Conservation (phyloP, 2,888 invertebrate genomes). For the Noctua pronuba region DNA sequence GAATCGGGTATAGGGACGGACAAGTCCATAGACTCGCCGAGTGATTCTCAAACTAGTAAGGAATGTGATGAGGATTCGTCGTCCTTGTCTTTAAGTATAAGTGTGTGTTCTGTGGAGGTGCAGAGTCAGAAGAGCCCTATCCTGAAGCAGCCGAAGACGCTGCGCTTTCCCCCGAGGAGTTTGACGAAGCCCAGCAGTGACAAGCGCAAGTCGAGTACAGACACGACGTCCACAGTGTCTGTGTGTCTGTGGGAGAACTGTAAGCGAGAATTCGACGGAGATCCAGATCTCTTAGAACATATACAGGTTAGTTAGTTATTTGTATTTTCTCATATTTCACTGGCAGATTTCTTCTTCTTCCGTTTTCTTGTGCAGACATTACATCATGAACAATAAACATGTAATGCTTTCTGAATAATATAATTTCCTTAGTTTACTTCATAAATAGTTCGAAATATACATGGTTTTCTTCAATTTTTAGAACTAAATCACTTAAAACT, state of each 20-base stretch:
- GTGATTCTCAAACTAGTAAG: slow-evolving; percentile 86
- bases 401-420: neutral
- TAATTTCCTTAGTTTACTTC: neutral
- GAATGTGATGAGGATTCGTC: slow-evolving; percentile 89
- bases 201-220: slow-evolving; percentile 82
- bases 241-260: slow-evolving; percentile 96
- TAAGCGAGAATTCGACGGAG: slow-evolving; percentile 94
- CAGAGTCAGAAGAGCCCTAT: slow-evolving; percentile 93
- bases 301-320: slow-evolving; percentile 92
- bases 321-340: slow-evolving; percentile 5
- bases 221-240: slow-evolving; percentile 88
- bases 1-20: slow-evolving; percentile 88
- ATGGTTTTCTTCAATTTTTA: neutral
- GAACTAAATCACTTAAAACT: neutral
- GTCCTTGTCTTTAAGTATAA: slow-evolving; percentile 85
- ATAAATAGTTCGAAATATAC: neutral
- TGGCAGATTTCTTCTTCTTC: neutral
- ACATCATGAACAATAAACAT: neutral
- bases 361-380: neutral
- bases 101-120: slow-evolving; percentile 83
- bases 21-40: slow-evolving; percentile 88
- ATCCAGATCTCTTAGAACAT: slow-evolving; percentile 95
- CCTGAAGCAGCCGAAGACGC: slow-evolving; percentile 94
- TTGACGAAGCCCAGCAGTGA: slow-evolving; percentile 80
- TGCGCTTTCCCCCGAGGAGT: slow-evolving; percentile 93